A percentile compares a stretch with the other conserved stretches of the same genome.
Evolutionary conservation across 2,888 invertebrate genomes (phyloP).

Genomic region (Neoscelio sp.): DNA sequence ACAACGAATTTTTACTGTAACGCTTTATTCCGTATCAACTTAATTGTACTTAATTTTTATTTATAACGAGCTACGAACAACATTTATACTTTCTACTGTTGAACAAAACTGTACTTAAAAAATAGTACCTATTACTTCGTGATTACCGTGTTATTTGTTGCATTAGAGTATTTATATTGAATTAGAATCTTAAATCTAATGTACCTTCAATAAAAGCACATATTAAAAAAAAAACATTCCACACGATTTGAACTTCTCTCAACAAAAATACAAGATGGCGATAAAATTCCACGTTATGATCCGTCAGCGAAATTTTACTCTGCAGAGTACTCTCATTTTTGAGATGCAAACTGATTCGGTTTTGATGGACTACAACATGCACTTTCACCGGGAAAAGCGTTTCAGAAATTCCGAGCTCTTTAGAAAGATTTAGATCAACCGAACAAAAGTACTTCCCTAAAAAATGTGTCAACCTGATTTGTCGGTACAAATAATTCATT

Average conservation of each 20-base stretch:
- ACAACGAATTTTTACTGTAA: too few relatives aligned
- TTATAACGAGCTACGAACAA: conserved; percentile 2
- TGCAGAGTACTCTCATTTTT: conserved; percentile 17
- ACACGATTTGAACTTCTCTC: too few relatives aligned
- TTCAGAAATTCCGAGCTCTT: conserved; percentile 33
- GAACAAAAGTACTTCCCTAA: conserved; percentile 12
- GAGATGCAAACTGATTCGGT: conserved; percentile 47
- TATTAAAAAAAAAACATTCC: neutral
- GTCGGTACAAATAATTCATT: too few relatives aligned
- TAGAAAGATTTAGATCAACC: conserved; percentile 49
- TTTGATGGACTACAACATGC: conserved; percentile 50
- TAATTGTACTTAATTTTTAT: conserved; percentile 14
- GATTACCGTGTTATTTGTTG: conserved; percentile 35
- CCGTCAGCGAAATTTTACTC: conserved; percentile 42
- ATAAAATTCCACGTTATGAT: conserved; percentile 31
- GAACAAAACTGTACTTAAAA: conserved; percentile 25
- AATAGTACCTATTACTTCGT: conserved; percentile 2
- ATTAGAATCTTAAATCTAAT: conserved; percentile 38
- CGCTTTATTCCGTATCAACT: too few relatives aligned
- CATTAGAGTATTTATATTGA: conserved; percentile 37
- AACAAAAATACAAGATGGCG: conserved; percentile 26
- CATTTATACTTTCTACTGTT: neutral
- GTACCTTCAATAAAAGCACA: conserved; percentile 44
- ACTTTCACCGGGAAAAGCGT: conserved; percentile 62
- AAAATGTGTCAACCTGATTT: too few relatives aligned